Evolutionary conservation across 2,113 vertebrate genomes (phyloP).

Genomic region (Rhinopithecus roxellana): DNA sequence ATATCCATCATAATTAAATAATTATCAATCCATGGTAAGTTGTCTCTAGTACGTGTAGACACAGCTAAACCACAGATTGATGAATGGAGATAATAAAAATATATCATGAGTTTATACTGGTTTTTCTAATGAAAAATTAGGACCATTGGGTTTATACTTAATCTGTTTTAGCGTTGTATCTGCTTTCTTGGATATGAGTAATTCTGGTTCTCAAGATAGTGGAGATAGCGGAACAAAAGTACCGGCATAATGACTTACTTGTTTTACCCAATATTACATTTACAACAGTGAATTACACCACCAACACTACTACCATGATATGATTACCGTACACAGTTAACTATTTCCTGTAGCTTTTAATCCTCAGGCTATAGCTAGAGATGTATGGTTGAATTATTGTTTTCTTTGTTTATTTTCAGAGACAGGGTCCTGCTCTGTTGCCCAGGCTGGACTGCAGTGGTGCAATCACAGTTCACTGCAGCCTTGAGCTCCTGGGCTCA

Average conservation of each 20-base stretch:
- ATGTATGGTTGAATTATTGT: neutral
- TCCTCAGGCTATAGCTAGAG: neutral
- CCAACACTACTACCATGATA: neutral
- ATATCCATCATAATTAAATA: neutral
- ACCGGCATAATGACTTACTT: neutral
- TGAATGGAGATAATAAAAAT: neutral
- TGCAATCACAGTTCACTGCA: no score
- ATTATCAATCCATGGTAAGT: neutral
- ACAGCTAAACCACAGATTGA: neutral
- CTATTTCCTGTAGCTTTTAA: neutral
- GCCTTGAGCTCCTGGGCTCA: no score
- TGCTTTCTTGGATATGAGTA: neutral
- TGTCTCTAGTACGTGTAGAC: neutral
- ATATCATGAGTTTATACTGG: neutral
- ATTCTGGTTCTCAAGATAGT: neutral
- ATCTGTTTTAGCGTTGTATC: neutral
- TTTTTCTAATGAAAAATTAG: constrained; percentile 42
- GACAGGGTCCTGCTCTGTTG: no score
- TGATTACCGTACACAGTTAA: neutral
- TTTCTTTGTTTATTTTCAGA: neutral
- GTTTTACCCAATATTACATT: neutral
- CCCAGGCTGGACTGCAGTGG: no score
- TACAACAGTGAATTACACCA: neutral
- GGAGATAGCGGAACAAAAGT: neutral
- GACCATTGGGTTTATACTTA: neutral